Evolutionary conservation across 1,140 invertebrate genomes (phyloP), one percentile per base, ranked within the genome.

Genomic region (Papilio machaon): DNA sequence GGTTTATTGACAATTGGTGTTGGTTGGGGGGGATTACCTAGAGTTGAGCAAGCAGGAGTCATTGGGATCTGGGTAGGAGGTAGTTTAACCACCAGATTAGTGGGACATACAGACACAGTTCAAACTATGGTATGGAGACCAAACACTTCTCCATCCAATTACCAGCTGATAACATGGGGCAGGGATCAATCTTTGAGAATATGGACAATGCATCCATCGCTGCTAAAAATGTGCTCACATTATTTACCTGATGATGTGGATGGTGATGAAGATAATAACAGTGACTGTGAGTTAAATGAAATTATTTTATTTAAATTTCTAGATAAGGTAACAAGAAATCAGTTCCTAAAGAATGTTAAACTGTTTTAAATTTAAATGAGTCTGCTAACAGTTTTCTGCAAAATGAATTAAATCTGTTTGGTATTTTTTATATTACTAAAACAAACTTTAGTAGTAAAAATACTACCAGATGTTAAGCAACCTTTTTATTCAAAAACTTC

Each of bases 91-190:
- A 94, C 95, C 77, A 89, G 94, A 75, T 98, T 99, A 95, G 97
- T 98, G 54, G 98, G 98, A 0, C 98, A 99, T 90, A 97, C 97
- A 3, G 98, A 99, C 95, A 98, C 98, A 54, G 98, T 99, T 52
- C 95, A 99, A 54, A 98, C 99, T 88, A 99, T 99, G 96, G 97
- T 98, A 85, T 99, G 98, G 98, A 95, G 98, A 81, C 96, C 96
- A 64, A 96, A 96, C 90, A 94, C 95, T 92, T 89, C 95, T 94
- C 93, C 96, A 90, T 86, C 94, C 85, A 97, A 98, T 86, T 97
- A 97, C 93, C 98, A 99, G 91, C 91, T 99, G n/a, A 96, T 99
- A 0, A 99, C 98, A 1, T 99, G 98, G 98, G 98, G 98, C 0
- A 97, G 98, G 90, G 98, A 99, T 95, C 98, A 99, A 86, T 98